Base-by-base conservation (phyloP, 2,113 vertebrate genomes). In the Ophthalmolycus amberensis region DNA sequence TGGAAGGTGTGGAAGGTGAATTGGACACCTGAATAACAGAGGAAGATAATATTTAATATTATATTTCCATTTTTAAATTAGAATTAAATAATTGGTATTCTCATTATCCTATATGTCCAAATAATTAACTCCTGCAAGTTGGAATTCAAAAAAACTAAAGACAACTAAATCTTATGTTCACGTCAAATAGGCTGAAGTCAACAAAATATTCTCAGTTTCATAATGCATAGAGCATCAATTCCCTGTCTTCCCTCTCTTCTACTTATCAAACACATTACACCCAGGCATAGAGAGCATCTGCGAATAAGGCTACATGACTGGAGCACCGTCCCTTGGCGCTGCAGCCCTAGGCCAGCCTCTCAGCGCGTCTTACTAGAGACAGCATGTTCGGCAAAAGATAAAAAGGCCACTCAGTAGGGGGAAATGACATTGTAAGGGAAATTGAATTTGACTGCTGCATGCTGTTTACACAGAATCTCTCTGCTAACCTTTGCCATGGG, bases 1-100 rank as follows among this genome's bases (percentile, higher is more conserved):
- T 99, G 98, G 83, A 99, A 99, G 1, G 98, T 99, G 84, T 99
- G 97, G 76, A 99, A 99, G 70, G 96, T 98, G 79, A 99, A 99
- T 93, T 98, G 98, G 32, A 99, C 98, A 40, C 98, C 98, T 99
- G 82, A 9, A 50, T 12, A 14, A 70, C 3, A 69, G 34, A 32
- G 1, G 3, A 25, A 42, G 22, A 64, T 77, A 37, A 4, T 54
- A 32, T 3, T 34, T 15, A 37, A 3, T 25, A 14, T 5, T 1
- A 1, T 0, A 0, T 50, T 29, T 60, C 18, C 27, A 32, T 38
- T n/a, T n/a, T n/a, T 32, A 8, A 16, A 18, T 32, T 54, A n/a
- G 50, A 54, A 54, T 54, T 16, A 9, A 8, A 32, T 18, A 32
- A 3, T 60, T 4, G 8, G 3, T 25, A 25, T 48, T 50, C 5